phyloP scores from a whole-genome alignment of 2,888 invertebrate species.

The Andrena haemorrhoa region DNA sequence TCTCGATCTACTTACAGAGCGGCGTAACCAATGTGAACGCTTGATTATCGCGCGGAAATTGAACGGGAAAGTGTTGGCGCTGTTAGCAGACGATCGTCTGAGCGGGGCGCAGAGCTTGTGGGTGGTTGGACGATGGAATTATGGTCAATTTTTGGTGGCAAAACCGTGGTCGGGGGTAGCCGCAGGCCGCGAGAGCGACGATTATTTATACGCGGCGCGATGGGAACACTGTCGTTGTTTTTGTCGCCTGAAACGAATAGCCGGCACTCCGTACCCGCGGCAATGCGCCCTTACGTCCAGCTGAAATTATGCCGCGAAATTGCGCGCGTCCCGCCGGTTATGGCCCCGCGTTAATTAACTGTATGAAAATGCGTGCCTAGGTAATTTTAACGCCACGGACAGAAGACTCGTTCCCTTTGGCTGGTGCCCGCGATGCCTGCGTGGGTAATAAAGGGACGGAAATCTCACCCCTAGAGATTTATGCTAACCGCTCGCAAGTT shows the following conservation, averaged over 20 bases:
- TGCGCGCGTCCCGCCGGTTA: conserved; percentile 26
- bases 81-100: background rate
- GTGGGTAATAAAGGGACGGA: background rate
- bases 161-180: background rate
- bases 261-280: conserved; percentile 27
- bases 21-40: background rate
- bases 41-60: conserved; percentile 9
- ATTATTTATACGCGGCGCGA: conserved; percentile 67
- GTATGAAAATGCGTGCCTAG: conserved; percentile 13
- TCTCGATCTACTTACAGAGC: conserved; percentile 7
- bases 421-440: background rate
- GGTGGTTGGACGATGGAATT: background rate
- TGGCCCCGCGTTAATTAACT: conserved; percentile 43
- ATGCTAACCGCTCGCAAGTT: background rate
- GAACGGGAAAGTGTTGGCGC: background rate
- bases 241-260: conserved; percentile 58
- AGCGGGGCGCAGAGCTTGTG: background rate
- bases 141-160: conserved; percentile 17
- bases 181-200: conserved; percentile 14
- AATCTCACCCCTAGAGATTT: conserved; percentile 4
- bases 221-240: conserved; percentile 55
- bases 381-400: conserved; percentile 6
- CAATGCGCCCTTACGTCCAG: conserved; percentile 40
- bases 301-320: conserved; percentile 55
- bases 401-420: background rate